Evolutionary conservation across 64 coral and sea anemone species (phyloP).

Genomic region (Trachythela sp.): DNA sequence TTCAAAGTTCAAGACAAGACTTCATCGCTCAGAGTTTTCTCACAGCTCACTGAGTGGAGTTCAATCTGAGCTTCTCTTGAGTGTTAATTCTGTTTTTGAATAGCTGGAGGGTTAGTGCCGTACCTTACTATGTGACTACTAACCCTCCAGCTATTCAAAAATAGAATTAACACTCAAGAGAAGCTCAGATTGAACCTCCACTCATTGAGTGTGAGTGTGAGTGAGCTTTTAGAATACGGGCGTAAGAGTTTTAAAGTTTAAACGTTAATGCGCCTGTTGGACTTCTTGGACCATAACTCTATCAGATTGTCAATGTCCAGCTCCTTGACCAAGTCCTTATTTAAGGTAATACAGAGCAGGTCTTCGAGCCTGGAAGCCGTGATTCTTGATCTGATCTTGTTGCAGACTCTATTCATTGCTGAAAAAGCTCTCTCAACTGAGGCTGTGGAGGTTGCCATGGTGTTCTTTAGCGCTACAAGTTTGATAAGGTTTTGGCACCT

Average conservation of each 20-base stretch:
- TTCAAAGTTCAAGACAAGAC: too few relatives aligned
- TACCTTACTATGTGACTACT: too few relatives aligned
- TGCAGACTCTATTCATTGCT: constrained; percentile 4
- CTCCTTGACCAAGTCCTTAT: not conserved
- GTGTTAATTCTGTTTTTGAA: too few relatives aligned
- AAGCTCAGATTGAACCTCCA: too few relatives aligned
- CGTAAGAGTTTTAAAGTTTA: not conserved
- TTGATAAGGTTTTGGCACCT: constrained; percentile 8
- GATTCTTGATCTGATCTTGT: constrained; percentile 26
- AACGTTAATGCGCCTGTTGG: constrained; percentile 3
- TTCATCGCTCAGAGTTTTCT: too few relatives aligned
- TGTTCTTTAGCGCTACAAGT: constrained; percentile 12
- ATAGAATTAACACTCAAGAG: too few relatives aligned
- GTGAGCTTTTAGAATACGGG: too few relatives aligned
- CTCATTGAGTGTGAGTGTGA: too few relatives aligned
- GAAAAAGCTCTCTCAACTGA: constrained; percentile 13
- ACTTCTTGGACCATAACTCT: not conserved
- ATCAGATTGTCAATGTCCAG: not conserved
- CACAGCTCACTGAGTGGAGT: too few relatives aligned
- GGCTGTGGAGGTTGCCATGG: constrained; percentile 15
- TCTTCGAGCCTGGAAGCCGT: constrained; percentile 4
- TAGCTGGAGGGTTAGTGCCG: too few relatives aligned
- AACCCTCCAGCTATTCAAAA: too few relatives aligned
- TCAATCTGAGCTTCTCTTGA: too few relatives aligned
- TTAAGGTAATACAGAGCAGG: constrained; percentile 16